Evolutionary conservation across 2,113 vertebrate genomes (phyloP).

Genomic region (Heterochromis multidens): DNA sequence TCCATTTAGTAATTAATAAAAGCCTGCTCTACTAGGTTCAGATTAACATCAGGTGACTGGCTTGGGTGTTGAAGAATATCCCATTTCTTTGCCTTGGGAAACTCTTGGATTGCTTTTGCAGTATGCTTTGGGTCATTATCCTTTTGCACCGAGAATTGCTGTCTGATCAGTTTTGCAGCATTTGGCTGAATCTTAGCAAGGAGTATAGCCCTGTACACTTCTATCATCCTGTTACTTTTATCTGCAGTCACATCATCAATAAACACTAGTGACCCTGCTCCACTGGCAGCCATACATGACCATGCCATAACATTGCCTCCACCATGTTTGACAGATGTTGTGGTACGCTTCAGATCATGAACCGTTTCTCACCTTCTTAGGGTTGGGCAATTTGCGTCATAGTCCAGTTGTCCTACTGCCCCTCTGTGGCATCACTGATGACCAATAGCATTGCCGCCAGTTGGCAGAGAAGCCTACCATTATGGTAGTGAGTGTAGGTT

Average conservation of each 20-base stretch:
- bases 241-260: not conserved
- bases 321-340: not conserved
- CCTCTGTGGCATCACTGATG: no score
- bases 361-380: no score
- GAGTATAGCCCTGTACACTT: not conserved
- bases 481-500: no score
- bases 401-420: no score
- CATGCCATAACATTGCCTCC: not conserved
- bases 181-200: not conserved
- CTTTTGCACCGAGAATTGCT: not conserved
- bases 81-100: not conserved
- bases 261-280: not conserved
- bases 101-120: not conserved
- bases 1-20: no score
- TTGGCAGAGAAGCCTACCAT: no score
- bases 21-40: no score
- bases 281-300: not conserved
- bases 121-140: not conserved
- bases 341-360: not conserved
- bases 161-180: not conserved
- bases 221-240: not conserved
- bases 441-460: no score
- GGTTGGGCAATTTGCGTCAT: not conserved
- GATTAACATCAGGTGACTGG: no score
- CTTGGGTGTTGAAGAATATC: not conserved